Evolutionary conservation across 2,888 invertebrate species (phyloP).

Genomic region (Calliphora vomitoria): DNA sequence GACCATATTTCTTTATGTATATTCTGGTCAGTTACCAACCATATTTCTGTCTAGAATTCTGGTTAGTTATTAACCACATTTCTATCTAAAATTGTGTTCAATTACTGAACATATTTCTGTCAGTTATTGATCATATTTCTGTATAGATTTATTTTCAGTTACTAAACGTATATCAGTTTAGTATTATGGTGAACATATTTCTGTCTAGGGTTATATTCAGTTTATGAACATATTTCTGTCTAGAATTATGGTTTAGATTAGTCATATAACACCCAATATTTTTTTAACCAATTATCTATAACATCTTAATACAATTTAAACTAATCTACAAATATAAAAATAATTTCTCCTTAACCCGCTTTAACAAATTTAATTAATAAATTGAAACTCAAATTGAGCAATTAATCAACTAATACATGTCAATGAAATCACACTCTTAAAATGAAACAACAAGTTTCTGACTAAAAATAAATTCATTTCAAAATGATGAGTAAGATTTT

Average conservation of each 20-base stretch:
- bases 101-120: too few relatives aligned
- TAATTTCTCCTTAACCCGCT: neutral
- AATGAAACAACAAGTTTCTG: neutral
- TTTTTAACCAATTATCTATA: neutral
- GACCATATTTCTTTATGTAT: too few relatives aligned
- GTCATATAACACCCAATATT: neutral
- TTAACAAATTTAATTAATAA: neutral
- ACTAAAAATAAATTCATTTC: neutral
- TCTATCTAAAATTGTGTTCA: neutral
- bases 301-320: too few relatives aligned
- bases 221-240: too few relatives aligned
- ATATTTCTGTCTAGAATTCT: neutral
- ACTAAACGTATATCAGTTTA: too few relatives aligned
- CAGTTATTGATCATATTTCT: too few relatives aligned
- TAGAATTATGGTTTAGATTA: too few relatives aligned
- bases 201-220: too few relatives aligned
- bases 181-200: too few relatives aligned
- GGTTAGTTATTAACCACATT: neutral
- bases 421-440: constrained; percentile 35
- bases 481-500: constrained; percentile 48
- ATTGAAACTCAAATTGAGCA: neutral
- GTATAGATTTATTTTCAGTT: neutral
- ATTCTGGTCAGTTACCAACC: neutral
- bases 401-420: constrained; percentile 54
- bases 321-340: neutral